These are phyloP conservation scores for Morpho achilles DNA, from an alignment of 2,888 invertebrate species.

Conservation along the genomic window DNA sequence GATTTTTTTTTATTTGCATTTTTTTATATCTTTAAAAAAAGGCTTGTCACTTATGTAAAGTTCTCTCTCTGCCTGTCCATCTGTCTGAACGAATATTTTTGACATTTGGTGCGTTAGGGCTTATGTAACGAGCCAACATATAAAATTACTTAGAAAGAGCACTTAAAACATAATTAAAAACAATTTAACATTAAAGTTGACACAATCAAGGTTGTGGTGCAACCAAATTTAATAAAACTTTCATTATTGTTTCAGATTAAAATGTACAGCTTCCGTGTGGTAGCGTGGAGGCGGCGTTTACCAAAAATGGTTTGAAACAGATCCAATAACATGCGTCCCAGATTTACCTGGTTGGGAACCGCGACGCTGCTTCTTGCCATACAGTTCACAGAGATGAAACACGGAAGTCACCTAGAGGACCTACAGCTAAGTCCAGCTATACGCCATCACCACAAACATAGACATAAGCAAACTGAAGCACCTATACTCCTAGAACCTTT, in stretches of 20 bases:
- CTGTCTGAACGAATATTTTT: too few species aligned
- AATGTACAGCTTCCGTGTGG: conserved; percentile 42
- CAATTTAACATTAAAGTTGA: too few species aligned
- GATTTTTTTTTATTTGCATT: too few species aligned
- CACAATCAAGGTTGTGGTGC: too few species aligned
- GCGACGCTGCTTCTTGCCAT: conserved; percentile 49
- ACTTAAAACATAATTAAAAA: too few species aligned
- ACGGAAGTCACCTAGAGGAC: conserved; percentile 36
- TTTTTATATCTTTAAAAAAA: too few species aligned
- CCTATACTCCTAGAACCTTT: conserved; percentile 32
- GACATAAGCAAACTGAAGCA: conserved; percentile 48
- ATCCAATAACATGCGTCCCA: conserved; percentile 55
- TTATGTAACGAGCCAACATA: neutral
- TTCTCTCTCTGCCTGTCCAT: too few species aligned
- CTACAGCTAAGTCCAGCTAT: conserved; percentile 37
- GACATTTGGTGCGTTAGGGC: too few species aligned
- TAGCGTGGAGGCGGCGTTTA: conserved; percentile 50
- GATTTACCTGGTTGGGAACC: conserved; percentile 57
- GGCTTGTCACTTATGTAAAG: too few species aligned
- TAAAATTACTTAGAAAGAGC: neutral
- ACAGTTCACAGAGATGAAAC: conserved; percentile 55
- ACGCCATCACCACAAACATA: conserved; percentile 59
- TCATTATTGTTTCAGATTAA: conserved; percentile 55
- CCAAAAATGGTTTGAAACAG: conserved; percentile 54
- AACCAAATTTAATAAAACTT: too few species aligned